Evolutionary conservation across 2,888 invertebrate genomes (phyloP).

Genomic region (Lepidocyrtinus sp.): DNA sequence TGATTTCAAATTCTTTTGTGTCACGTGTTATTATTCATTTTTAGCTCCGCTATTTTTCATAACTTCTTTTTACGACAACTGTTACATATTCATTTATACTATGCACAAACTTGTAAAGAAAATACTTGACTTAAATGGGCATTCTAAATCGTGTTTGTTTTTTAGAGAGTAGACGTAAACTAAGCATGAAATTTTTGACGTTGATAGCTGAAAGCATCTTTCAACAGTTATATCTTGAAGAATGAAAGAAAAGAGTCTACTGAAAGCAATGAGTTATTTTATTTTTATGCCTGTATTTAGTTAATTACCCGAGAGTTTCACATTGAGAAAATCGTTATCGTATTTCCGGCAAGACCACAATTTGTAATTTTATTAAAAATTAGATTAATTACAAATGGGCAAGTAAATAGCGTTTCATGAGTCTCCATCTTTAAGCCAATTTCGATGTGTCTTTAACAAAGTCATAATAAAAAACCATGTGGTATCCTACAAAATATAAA

Average conservation of each 20-base stretch:
- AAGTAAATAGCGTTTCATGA: too few relatives aligned
- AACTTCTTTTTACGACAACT: conserved; percentile 56
- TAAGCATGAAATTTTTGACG: not conserved
- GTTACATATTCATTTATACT: conserved; percentile 38
- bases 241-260: too few relatives aligned
- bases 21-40: conserved; percentile 67
- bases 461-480: too few relatives aligned
- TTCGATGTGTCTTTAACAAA: too few relatives aligned
- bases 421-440: too few relatives aligned
- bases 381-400: too few relatives aligned
- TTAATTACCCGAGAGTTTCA: too few relatives aligned
- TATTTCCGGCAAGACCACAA: too few relatives aligned
- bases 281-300: not conserved
- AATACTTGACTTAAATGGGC: not conserved
- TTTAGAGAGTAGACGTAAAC: not conserved
- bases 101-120: too few relatives aligned
- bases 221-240: not conserved
- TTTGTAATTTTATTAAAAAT: too few relatives aligned
- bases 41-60: conserved; percentile 30
- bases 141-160: not conserved
- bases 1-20: conserved; percentile 65
- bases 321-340: too few relatives aligned
- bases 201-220: not conserved
- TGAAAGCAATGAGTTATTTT: not conserved
- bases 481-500: too few relatives aligned